phyloP scores from a whole-genome alignment of 2,888 invertebrate species.

The Caenorhabditis sp. region DNA sequence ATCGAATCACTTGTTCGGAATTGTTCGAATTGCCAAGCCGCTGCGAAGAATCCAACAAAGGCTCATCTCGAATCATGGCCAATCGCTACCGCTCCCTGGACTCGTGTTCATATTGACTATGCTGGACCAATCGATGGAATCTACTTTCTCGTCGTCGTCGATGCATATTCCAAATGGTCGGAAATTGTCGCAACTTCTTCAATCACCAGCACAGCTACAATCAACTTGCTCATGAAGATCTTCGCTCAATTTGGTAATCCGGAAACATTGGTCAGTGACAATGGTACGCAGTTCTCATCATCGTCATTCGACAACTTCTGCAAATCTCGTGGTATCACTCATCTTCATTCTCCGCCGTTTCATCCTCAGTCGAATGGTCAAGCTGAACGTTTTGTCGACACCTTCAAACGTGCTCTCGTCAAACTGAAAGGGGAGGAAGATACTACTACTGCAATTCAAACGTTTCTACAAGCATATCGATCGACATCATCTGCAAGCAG shows the following conservation, averaged over 20 bases:
- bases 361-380: slow-evolving; percentile 75
- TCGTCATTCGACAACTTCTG: slow-evolving; percentile 68
- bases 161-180: slow-evolving; percentile 80
- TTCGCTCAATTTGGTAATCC: slow-evolving; percentile 72
- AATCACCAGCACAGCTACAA: slow-evolving; percentile 55
- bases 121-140: slow-evolving; percentile 79
- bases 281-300: slow-evolving; percentile 75
- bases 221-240: slow-evolving; percentile 57
- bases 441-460: too few relatives aligned
- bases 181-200: slow-evolving; percentile 73
- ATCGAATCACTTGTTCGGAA: slow-evolving; percentile 56
- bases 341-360: slow-evolving; percentile 37
- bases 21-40: slow-evolving; percentile 62
- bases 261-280: slow-evolving; percentile 76
- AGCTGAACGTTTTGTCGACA: slow-evolving; percentile 72
- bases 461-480: too few relatives aligned
- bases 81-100: slow-evolving; percentile 74
- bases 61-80: slow-evolving; percentile 73
- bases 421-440: slow-evolving; percentile 12
- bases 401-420: slow-evolving; percentile 56
- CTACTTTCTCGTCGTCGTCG: slow-evolving; percentile 79
- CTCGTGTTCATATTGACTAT: slow-evolving; percentile 80
- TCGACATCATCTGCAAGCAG: too few relatives aligned
- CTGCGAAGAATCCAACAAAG: slow-evolving; percentile 60
- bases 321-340: neutral